These are phyloP conservation scores for Dryobates pubescens DNA, from an alignment of 2,797 vertebrate species.

Conservation along the genomic window DNA sequence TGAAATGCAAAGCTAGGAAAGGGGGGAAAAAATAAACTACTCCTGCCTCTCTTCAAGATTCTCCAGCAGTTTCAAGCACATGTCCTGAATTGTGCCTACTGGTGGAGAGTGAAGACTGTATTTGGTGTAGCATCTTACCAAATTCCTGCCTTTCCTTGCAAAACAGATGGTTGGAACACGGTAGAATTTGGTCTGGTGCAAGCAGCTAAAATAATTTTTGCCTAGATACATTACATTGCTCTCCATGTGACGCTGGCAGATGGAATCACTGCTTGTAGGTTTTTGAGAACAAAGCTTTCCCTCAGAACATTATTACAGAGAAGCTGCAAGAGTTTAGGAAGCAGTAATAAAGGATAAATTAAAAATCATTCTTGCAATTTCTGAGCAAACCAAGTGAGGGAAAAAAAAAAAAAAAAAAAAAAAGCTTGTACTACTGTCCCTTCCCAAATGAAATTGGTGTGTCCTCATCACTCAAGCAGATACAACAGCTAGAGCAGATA, in stretches of 20 bases:
- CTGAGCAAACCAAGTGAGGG: constrained; percentile 45
- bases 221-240: constrained; percentile 46
- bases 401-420: background rate
- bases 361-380: constrained; percentile 49
- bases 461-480: constrained; percentile 66
- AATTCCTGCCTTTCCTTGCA: constrained; percentile 16
- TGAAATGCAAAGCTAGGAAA: background rate
- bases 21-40: background rate
- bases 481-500: constrained; percentile 68
- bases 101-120: background rate
- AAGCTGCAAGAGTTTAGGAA: constrained; percentile 45
- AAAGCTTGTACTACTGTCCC: constrained; percentile 32
- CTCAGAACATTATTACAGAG: constrained; percentile 8
- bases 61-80: background rate
- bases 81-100: background rate
- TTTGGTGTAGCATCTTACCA: constrained; percentile 27
- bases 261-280: constrained; percentile 34
- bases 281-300: constrained; percentile 40
- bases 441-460: constrained; percentile 65
- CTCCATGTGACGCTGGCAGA: constrained; percentile 49
- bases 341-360: constrained; percentile 66
- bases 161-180: constrained; percentile 28
- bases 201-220: constrained; percentile 45
- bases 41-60: background rate
- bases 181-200: constrained; percentile 38